Evolutionary conservation across 2,888 invertebrate genomes (phyloP).

Genomic region (Siphlonurus alternatus): DNA sequence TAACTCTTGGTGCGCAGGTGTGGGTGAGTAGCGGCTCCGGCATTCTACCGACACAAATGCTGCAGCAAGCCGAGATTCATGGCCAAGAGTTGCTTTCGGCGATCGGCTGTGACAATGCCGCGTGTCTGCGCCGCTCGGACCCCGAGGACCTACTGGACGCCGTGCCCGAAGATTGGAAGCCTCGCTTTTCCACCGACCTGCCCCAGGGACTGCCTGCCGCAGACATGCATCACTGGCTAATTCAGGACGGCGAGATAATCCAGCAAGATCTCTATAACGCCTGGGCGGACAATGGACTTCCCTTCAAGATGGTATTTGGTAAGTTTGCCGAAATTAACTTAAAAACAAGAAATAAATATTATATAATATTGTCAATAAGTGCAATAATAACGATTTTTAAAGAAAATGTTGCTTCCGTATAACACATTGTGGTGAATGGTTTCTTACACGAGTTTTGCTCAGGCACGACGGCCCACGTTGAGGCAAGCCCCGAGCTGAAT

Average conservation of each 20-base stretch:
- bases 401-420: constrained; percentile 9
- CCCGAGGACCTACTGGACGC: constrained; percentile 41
- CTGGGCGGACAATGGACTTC: constrained; percentile 31
- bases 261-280: constrained; percentile 46
- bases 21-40: constrained; percentile 69
- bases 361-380: background rate
- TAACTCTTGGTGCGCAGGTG: too few relatives aligned
- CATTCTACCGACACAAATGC: constrained; percentile 36
- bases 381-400: constrained; percentile 4
- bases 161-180: constrained; percentile 55
- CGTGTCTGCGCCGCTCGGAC: constrained; percentile 28
- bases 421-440: too few relatives aligned
- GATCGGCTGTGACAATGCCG: constrained; percentile 29
- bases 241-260: constrained; percentile 52
- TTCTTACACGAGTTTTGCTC: too few relatives aligned
- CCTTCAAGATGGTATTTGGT: constrained; percentile 6
- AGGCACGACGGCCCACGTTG: constrained; percentile 40
- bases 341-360: too few relatives aligned
- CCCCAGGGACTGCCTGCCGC: constrained; percentile 35
- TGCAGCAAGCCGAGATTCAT: constrained; percentile 12
- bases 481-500: constrained; percentile 41
- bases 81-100: constrained; percentile 12
- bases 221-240: constrained; percentile 53
- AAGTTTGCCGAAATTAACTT: background rate
- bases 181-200: constrained; percentile 31